phyloP scores from a whole-genome alignment of 23 tunicate species.

The Trididemnum nubilum region DNA sequence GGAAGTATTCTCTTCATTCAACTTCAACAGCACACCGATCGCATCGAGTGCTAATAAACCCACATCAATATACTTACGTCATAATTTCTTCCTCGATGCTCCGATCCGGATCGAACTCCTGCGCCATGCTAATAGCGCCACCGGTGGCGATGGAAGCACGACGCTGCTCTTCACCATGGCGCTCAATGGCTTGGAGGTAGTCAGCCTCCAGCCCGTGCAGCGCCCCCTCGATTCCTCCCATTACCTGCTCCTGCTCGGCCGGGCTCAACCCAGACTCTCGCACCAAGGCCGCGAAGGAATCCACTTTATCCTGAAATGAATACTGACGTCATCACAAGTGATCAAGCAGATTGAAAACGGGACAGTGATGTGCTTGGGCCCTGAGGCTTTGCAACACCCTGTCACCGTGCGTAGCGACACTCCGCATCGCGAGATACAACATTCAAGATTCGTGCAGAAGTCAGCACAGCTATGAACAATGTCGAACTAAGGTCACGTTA shows the following conservation, averaged over 20 bases:
- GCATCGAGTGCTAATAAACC: no score
- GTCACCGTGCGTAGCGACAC: no score
- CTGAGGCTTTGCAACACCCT: no score
- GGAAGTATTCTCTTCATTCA: no score
- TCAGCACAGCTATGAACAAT: no score
- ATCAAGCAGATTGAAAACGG: neutral
- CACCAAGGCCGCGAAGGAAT: slow-evolving; percentile 51
- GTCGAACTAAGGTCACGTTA: no score
- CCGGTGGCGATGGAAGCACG: slow-evolving; percentile 47
- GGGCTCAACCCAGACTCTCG: slow-evolving; percentile 45
- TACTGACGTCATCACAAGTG: neutral
- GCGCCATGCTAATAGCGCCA: slow-evolving; percentile 38
- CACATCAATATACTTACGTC: no score
- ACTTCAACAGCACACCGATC: no score
- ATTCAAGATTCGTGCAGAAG: no score
- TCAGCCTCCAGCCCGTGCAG: slow-evolving; percentile 60
- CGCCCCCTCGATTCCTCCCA: slow-evolving; percentile 50
- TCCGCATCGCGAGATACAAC: no score
- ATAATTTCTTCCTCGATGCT: slow-evolving; percentile 58
- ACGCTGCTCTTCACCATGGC: slow-evolving; percentile 59
- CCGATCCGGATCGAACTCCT: slow-evolving; percentile 74
- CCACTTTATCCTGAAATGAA: slow-evolving; percentile 56
- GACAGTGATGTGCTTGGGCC: neutral
- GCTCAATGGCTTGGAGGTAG: slow-evolving; percentile 54
- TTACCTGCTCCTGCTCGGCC: slow-evolving; percentile 51